Percentiles rank a stretch among this genome's conserved stretches.
Conservation (phyloP, 2,888 invertebrate genomes). For the Protodeltote pygarga region DNA sequence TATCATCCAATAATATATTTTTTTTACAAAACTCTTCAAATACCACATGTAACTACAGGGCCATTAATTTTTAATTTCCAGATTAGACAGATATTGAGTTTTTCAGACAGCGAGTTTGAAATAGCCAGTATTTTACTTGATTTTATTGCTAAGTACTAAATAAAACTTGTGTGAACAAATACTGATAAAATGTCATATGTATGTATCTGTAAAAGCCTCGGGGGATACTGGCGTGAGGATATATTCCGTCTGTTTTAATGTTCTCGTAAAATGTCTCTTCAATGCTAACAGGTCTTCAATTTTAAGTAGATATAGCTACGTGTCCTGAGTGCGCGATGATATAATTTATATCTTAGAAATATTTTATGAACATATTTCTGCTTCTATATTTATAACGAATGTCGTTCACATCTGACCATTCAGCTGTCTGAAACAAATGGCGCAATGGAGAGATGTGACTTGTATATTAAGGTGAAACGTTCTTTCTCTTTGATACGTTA, state of each 20-base stretch:
- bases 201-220: too few species aligned
- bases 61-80: too few species aligned
- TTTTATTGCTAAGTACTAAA: too few species aligned
- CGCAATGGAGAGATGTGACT: conserved; percentile 23
- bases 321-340: conserved; percentile 8
- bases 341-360: conserved; percentile 13
- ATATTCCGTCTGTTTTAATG: conserved; percentile 3
- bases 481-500: too few species aligned
- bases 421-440: conserved; percentile 32
- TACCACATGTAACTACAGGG: too few species aligned
- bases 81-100: too few species aligned
- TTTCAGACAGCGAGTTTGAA: too few species aligned
- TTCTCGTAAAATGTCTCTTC: conserved; percentile 18
- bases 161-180: too few species aligned
- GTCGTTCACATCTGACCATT: conserved; percentile 45
- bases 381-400: conserved; percentile 37
- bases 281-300: conserved; percentile 26
- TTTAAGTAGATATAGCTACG: conserved; percentile 29
- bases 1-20: too few species aligned
- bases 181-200: too few species aligned
- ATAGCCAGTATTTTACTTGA: too few species aligned
- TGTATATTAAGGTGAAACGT: conserved; percentile 41
- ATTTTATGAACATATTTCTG: conserved; percentile 21
- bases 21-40: too few species aligned
- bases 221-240: neutral